Evolutionary conservation across 2,113 vertebrate genomes (phyloP), one percentile per base, ranked within the genome.

Genomic region (Nyctereutes procyonoides): DNA sequence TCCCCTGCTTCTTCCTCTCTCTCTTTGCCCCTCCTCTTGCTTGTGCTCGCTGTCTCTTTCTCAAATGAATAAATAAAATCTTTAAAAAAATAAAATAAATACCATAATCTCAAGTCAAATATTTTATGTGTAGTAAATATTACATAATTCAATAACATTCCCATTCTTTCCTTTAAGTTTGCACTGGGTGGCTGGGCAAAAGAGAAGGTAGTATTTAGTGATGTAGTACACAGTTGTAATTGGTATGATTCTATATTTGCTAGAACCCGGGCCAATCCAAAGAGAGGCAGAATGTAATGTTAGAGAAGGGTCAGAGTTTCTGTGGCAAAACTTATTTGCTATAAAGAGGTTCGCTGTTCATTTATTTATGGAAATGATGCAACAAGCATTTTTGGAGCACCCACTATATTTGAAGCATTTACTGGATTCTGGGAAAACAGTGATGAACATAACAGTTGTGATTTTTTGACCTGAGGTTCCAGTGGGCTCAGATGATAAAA

Each of bases 51-150:
- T 43, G 43, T 43, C 43, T 43, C 43, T 43, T 43, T 43, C 43
- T 43, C 43, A 43, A 43, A 43, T 43, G 8, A 43, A 43, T 43
- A 43, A 43, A 43, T 43, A 43, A 43, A 43, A 43, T 43, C 43
- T 43, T 43, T 43, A 43, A 43, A 43, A 43, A 43, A 43, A 43
- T 43, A 43, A 43, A 43, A 43, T 81, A 17, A 43, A 43, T 81
- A 17, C 9, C 60, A 26, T 88, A 62, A 83, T 96, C 26, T 82
- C 19, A 85, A 95, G 48, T 88, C 60, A 85, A 95, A 58, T 63
- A 38, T 92, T 90, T 90, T 89, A 43, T 88, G 30, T 88, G 20
- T 20, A 15, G 22, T 26, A 11, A n/a, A 5, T 56, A 24, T 90
- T 88, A 24, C 16, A 28, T 89, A 91, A 74, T 22, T 87, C 28